A percentile compares a stretch with the other conserved stretches of the same genome.
These are phyloP conservation scores for Saguinus midas DNA, from an alignment of 2,113 vertebrate genomes.

Conservation along the genomic window DNA sequence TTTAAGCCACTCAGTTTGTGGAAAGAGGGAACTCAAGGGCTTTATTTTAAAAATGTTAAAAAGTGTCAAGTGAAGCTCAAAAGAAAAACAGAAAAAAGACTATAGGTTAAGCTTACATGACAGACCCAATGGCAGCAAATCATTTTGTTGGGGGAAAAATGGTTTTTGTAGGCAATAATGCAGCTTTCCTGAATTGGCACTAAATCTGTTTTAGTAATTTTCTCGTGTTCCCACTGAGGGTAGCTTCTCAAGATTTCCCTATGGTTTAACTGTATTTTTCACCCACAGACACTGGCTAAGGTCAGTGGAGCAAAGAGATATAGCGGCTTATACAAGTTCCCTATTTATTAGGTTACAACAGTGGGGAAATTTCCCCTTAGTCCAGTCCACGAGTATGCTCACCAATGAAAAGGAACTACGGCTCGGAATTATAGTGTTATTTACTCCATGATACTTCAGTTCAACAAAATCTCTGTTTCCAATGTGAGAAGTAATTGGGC, in stretches of 20 bases:
- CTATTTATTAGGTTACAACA: neutral
- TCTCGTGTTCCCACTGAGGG: neutral
- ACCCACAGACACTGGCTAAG: neutral
- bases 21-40: neutral
- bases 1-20: neutral
- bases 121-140: neutral
- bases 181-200: neutral
- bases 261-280: neutral
- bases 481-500: neutral
- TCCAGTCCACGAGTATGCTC: neutral
- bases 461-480: neutral
- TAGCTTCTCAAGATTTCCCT: neutral
- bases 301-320: neutral
- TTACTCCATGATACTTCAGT: accelerated
- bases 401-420: neutral
- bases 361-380: no score
- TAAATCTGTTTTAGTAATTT: neutral
- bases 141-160: neutral
- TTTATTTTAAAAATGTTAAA: neutral
- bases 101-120: neutral
- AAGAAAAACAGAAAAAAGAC: neutral
- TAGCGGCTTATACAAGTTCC: neutral
- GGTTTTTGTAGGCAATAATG: neutral
- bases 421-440: no score
- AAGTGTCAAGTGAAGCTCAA: neutral